Evolutionary conservation across 2,113 vertebrate species (phyloP).

Genomic region (Bostrychus sinensis): DNA sequence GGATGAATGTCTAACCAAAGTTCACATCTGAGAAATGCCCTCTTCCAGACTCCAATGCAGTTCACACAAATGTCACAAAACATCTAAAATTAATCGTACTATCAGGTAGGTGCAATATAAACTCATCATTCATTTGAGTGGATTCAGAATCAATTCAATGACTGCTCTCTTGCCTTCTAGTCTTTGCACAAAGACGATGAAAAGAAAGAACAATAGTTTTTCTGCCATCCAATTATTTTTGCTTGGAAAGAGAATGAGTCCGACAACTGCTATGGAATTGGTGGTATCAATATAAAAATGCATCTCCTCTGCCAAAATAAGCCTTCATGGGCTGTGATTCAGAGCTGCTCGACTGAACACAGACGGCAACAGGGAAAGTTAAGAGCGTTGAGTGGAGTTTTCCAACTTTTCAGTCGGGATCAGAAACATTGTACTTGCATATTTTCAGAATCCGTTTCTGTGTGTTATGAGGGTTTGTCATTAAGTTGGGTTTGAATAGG

Average conservation of each 20-base stretch:
- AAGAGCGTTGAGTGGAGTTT: constrained; percentile 23
- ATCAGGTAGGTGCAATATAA: constrained; percentile 56
- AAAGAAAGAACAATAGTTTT: constrained; percentile 9
- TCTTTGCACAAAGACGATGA: constrained; percentile 17
- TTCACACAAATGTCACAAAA: constrained; percentile 67
- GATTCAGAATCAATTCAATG: constrained; percentile 23
- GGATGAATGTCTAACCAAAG: constrained; percentile 49
- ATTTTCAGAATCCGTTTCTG: constrained; percentile 27
- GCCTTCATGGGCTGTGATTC: constrained; percentile 46
- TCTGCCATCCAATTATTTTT: constrained; percentile 30
- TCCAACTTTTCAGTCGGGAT: constrained; percentile 14
- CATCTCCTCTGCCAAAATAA: constrained; percentile 50
- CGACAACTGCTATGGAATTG: constrained; percentile 36
- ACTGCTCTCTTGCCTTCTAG: constrained; percentile 21
- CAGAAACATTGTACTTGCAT: constrained; percentile 21
- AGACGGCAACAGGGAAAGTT: constrained; percentile 26
- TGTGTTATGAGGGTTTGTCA: constrained; percentile 33
- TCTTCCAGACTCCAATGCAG: constrained; percentile 50
- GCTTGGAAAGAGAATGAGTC: constrained; percentile 33
- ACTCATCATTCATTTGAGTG: constrained; percentile 28
- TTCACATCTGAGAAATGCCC: constrained; percentile 45
- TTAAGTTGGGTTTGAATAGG: constrained; percentile 38
- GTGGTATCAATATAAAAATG: constrained; percentile 51
- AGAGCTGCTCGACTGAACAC: constrained; percentile 39
- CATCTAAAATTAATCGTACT: constrained; percentile 52